Base-by-base conservation (phyloP, 1,140 invertebrate species). In the Brachionus calyciflorus region DNA sequence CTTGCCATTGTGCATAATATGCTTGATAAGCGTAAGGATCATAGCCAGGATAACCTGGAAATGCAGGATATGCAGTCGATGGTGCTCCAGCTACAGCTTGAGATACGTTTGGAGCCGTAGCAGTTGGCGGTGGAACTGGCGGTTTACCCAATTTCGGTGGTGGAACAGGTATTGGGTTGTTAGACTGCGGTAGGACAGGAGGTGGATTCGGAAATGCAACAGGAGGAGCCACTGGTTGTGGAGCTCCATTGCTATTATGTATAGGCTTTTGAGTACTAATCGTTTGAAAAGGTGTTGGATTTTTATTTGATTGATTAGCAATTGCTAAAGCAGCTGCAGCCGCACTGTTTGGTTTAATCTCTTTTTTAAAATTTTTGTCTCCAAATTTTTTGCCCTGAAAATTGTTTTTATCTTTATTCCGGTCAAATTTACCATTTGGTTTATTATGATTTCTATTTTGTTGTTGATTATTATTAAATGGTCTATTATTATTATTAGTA, bases 291-390 rank as follows among this genome's bases (percentile, higher is more conserved):
- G n/a, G n/a, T n/a, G n/a, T 3, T 14, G 14, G 14, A 65, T 44
- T 65, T 41, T 41, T 65, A 14, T 65, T 65, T 10, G 60, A 65
- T 41, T 44, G 33, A 14, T 44, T 65, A 7, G 60, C 60, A n/a
- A 65, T 65, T 24, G 60, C 60, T 9, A 65, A 41, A 17, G 60
- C 60, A 19, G 60, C 60, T 14, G 60, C 60, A 14, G 60, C 60
- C 14, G 60, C 60, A 65, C 60, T 65, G 30, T 65, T 65, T n/a
- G 60, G 60, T 41, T 65, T 65, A 1, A 65, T 65, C 19, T 65
- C 60, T 44, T 65, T 65, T n/a, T 65, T 65, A 24, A 37, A 7
- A n/a, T 2, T 44, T 14, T n/a, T 10, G n/a, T 65, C 60, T 19
- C 10, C 60, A 21, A n/a, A 30, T 65, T 65, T 65, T 65, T 44